Evolutionary conservation across 2,797 vertebrate species (phyloP).

Genomic region (Salarias fasciatus): DNA sequence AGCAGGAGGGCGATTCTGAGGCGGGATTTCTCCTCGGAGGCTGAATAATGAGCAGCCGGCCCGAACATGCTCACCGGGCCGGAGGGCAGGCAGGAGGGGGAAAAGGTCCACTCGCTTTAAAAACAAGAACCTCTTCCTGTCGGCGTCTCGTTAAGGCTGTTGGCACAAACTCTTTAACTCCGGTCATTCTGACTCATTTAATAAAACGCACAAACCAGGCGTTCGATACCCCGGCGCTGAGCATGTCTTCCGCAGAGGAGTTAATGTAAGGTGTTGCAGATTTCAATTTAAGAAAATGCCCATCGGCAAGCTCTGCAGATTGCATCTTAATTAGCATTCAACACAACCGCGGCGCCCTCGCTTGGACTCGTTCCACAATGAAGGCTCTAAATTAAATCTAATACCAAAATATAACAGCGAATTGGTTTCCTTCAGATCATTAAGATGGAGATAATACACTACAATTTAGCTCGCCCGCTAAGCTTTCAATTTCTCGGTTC

Average conservation of each 20-base stretch:
- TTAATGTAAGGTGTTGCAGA: slow-evolving; percentile 31
- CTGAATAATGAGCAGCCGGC: slow-evolving; percentile 59
- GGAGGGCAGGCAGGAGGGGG: slow-evolving; percentile 24
- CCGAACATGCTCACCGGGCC: slow-evolving; percentile 31
- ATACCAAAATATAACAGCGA: slow-evolving; percentile 18
- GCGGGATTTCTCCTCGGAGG: slow-evolving; percentile 56
- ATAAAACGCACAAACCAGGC: slow-evolving; percentile 17
- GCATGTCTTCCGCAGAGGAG: no score
- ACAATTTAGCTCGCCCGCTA: slow-evolving; percentile 11
- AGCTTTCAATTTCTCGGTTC: slow-evolving; percentile 14
- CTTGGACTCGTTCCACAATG: slow-evolving; percentile 41
- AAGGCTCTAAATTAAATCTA: slow-evolving; percentile 49
- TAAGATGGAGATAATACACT: slow-evolving; percentile 31
- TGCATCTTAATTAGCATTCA: slow-evolving; percentile 59
- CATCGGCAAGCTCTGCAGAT: slow-evolving; percentile 47
- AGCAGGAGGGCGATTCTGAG: slow-evolving; percentile 43
- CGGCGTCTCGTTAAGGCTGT: slow-evolving; percentile 23
- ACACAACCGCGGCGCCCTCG: slow-evolving; percentile 45
- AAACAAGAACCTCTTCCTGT: slow-evolving; percentile 36
- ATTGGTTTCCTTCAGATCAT: slow-evolving; percentile 35
- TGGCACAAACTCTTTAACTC: slow-evolving; percentile 19
- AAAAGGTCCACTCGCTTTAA: slow-evolving; percentile 25
- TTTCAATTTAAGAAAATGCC: slow-evolving; percentile 45
- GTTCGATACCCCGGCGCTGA: not conserved
- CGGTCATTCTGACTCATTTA: slow-evolving; percentile 13